These are phyloP conservation scores for Umimayanthus kanabou DNA, from an alignment of 92 coral and sea anemone genomes.

Conservation along the genomic window DNA sequence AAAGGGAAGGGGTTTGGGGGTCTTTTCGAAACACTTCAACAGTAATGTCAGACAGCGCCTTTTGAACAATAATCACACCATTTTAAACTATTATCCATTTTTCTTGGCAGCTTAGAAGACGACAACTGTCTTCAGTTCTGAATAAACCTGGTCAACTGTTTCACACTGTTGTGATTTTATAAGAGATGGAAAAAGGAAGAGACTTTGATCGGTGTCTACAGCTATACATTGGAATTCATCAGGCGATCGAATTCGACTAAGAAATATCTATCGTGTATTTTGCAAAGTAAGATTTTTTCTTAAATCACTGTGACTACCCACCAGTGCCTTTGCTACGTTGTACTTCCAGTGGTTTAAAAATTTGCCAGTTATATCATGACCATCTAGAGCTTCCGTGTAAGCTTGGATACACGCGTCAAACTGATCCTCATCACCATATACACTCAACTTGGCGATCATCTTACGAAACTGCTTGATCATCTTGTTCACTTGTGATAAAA, in stretches of 20 bases:
- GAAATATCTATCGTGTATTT: not conserved
- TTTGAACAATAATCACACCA: no score
- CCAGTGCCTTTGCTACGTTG: not conserved
- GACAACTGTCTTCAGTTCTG: no score
- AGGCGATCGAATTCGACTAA: not conserved
- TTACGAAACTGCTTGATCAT: slow-evolving; percentile 14
- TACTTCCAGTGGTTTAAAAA: slow-evolving; percentile 20
- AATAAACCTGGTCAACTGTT: no score
- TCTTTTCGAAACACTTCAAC: no score
- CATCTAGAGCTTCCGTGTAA: slow-evolving; percentile 18
- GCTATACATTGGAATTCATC: no score
- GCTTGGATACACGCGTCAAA: slow-evolving; percentile 17
- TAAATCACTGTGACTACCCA: not conserved
- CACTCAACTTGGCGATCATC: slow-evolving; percentile 17
- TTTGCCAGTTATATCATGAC: slow-evolving; percentile 19
- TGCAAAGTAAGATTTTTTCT: not conserved
- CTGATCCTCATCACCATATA: slow-evolving; percentile 5
- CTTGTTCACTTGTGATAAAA: not conserved
- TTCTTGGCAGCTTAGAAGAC: no score
- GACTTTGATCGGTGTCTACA: no score
- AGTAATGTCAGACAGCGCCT: no score
- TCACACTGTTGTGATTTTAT: no score
- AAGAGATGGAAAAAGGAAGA: no score
- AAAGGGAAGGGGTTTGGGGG: no score
- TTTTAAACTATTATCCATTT: no score